phyloP scores from a whole-genome alignment of 2,888 invertebrate genomes.

The Nesidiocoris tenuis region DNA sequence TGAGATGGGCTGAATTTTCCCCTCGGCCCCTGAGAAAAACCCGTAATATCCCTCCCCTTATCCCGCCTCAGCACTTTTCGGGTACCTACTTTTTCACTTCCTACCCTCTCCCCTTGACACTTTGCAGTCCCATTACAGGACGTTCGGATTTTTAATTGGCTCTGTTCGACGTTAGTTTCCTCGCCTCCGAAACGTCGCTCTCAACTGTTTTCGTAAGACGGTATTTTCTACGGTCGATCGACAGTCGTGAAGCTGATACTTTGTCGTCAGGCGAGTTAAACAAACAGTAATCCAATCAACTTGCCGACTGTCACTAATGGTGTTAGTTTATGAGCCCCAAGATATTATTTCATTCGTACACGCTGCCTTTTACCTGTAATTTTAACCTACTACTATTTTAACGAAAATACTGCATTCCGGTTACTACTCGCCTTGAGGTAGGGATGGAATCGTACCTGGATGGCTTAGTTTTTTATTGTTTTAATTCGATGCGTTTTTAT shows the following conservation, averaged over 20 bases:
- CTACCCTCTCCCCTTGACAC: neutral
- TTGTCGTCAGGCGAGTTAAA: too few species aligned
- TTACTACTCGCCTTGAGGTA: too few species aligned
- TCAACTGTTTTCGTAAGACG: neutral
- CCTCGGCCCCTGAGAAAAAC: neutral
- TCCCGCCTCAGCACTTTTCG: neutral
- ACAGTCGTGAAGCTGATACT: neutral
- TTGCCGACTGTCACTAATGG: too few species aligned
- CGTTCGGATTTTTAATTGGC: slow-evolving; percentile 16
- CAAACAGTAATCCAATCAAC: too few species aligned
- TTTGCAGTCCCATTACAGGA: neutral
- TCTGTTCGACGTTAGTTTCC: neutral
- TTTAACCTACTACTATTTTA: too few species aligned
- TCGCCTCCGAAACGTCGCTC: neutral
- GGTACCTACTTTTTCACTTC: neutral
- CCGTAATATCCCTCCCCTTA: neutral
- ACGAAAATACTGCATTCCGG: too few species aligned
- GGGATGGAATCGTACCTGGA: too few species aligned
- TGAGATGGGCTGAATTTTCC: slow-evolving; percentile 14
- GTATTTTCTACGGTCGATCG: neutral
- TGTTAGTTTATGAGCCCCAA: neutral
- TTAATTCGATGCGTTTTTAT: too few species aligned
- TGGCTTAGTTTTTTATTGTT: too few species aligned
- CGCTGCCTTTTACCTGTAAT: too few species aligned
- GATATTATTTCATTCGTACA: too few species aligned